phyloP scores from a whole-genome alignment of 1,140 invertebrate genomes.

The Zophobas atratus region DNA sequence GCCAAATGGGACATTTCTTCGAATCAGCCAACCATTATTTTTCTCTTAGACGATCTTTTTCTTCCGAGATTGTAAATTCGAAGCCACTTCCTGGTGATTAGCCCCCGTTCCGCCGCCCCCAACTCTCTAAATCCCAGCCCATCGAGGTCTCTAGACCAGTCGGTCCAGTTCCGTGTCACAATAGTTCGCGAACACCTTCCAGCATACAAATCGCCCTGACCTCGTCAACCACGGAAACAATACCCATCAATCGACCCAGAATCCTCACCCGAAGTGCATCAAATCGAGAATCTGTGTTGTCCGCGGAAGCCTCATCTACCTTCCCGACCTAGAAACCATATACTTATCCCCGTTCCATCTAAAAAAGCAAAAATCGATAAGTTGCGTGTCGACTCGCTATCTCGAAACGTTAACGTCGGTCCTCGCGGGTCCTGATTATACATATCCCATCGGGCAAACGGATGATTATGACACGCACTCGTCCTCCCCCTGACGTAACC shows the following conservation, averaged over 20 bases:
- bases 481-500: slow-evolving; percentile 32
- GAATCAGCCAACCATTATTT: too few species aligned
- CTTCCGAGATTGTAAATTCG: too few species aligned
- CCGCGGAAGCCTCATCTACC: neutral
- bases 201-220: too few species aligned
- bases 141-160: too few species aligned
- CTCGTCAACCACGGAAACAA: neutral
- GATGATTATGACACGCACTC: slow-evolving; percentile 29
- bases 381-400: slow-evolving; percentile 7
- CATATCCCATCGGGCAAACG: slow-evolving; percentile 9
- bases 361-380: neutral
- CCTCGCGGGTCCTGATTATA: slow-evolving; percentile 25
- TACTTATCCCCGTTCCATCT: neutral
- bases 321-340: neutral
- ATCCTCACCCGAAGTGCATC: neutral
- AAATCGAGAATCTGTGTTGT: neutral
- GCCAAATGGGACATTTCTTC: too few species aligned
- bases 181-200: too few species aligned
- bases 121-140: too few species aligned
- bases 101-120: too few species aligned
- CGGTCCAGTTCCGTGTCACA: too few species aligned
- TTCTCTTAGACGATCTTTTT: too few species aligned
- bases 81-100: too few species aligned
- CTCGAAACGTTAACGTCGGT: neutral
- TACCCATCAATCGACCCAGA: neutral